Evolutionary conservation across 2,888 invertebrate species (phyloP).

Genomic region (Adelognathus sp.): DNA sequence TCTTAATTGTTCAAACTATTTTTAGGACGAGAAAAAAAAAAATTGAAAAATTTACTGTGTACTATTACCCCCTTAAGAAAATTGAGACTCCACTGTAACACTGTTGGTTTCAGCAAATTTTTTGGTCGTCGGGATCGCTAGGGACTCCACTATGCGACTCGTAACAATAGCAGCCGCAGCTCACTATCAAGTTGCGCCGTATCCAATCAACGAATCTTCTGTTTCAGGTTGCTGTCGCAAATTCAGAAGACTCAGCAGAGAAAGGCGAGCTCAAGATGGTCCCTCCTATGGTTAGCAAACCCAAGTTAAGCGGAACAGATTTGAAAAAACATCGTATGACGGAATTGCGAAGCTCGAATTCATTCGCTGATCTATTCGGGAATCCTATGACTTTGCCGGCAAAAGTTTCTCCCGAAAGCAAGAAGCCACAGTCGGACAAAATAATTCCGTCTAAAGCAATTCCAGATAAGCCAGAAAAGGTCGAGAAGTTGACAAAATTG

Average conservation of each 20-base stretch:
- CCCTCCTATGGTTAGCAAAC: constrained; percentile 86
- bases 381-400: constrained; percentile 88
- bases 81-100: too few species aligned
- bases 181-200: not conserved
- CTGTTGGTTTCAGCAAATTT: too few species aligned
- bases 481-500: constrained; percentile 78
- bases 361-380: constrained; percentile 92
- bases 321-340: constrained; percentile 76
- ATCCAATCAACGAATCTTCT: constrained; percentile 9
- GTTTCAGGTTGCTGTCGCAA: constrained; percentile 78
- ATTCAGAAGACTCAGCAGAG: constrained; percentile 84
- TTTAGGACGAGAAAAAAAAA: too few species aligned
- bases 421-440: constrained; percentile 81
- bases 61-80: too few species aligned
- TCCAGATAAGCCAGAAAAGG: constrained; percentile 84
- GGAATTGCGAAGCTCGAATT: constrained; percentile 83
- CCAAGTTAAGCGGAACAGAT: constrained; percentile 85
- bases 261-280: constrained; percentile 84
- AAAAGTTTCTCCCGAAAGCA: constrained; percentile 87
- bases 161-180: too few species aligned
- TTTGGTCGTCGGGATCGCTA: too few species aligned
- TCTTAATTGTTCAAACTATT: too few species aligned
- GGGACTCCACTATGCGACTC: too few species aligned
- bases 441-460: constrained; percentile 77
- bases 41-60: too few species aligned